phyloP scores from a whole-genome alignment of 2,888 invertebrate species.

The Agrochola lychnidis region DNA sequence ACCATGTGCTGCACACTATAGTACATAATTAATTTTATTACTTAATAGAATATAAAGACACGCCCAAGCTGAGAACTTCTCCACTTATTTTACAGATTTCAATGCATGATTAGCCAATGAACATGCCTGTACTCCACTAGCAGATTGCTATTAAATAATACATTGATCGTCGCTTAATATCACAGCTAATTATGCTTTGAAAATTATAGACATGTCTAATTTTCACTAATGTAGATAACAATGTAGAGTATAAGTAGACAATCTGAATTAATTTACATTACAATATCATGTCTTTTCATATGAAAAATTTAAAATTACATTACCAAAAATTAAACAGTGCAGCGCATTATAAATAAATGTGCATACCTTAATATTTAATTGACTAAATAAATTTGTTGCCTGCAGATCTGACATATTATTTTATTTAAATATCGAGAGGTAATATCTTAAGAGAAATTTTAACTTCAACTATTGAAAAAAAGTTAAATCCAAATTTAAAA shows the following conservation, averaged over 20 bases:
- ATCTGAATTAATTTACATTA: slow-evolving; percentile 91
- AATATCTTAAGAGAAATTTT: slow-evolving; percentile 91
- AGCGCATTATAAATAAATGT: slow-evolving; percentile 91
- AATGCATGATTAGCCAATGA: slow-evolving; percentile 91
- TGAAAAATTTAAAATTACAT: slow-evolving; percentile 90
- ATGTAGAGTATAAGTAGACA: slow-evolving; percentile 91
- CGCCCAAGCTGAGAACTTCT: slow-evolving; percentile 89
- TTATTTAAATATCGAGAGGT: slow-evolving; percentile 90
- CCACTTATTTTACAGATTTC: slow-evolving; percentile 89
- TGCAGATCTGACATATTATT: slow-evolving; percentile 90
- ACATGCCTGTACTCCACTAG: slow-evolving; percentile 89
- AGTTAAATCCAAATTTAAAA: slow-evolving; percentile 90
- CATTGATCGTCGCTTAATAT: slow-evolving; percentile 90
- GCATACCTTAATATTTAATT: slow-evolving; percentile 91
- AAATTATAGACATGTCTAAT: slow-evolving; percentile 91
- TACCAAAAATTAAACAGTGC: slow-evolving; percentile 91
- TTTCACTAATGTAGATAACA: slow-evolving; percentile 91
- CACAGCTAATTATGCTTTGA: slow-evolving; percentile 91
- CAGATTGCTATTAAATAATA: slow-evolving; percentile 90
- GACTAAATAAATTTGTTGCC: slow-evolving; percentile 91
- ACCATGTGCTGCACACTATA: slow-evolving; percentile 89
- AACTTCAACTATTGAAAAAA: slow-evolving; percentile 91
- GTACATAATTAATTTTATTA: slow-evolving; percentile 89
- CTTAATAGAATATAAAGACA: slow-evolving; percentile 90
- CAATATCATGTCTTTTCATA: slow-evolving; percentile 91